Evolutionary conservation across 2,888 invertebrate species (phyloP), one percentile per base, ranked within the genome.

Genomic region (Rhyacophila evoluta): DNA sequence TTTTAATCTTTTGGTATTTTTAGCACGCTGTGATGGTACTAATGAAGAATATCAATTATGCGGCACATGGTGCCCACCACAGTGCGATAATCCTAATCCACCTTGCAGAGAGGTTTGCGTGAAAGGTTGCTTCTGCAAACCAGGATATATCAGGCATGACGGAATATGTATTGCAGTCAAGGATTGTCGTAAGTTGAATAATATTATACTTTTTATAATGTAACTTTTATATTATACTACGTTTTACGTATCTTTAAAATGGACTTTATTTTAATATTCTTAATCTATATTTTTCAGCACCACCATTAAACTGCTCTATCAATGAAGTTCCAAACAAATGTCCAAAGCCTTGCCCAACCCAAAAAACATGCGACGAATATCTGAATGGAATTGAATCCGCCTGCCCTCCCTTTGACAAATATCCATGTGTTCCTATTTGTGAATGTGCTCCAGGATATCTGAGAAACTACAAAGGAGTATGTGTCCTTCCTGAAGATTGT

Each of bases 391-490:
- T 55, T 19, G 0, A 15, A 1, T 8, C 1, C 10, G 1, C 1
- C 8, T 55, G 55, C 19, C 6, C 25, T 19, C 1, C 8, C 6
- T 10, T 55, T 10, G 25, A 25, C 2, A 55, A 55, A 19, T 55
- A 19, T 28, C 75, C 68, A 15, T 79, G 79, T 79, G 41, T 36
- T 15, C 38, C 33, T 19, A 72, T 75, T 28, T 79, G 79, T 19
- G 75, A 75, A 12, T 79, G 79, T 37, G 29, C 71, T 37, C 11
- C 72, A n/a, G 79, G 79, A 67, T 79, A 79, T 68, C 12, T 79
- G 0, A 75, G 75, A 15, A 39, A 79, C 67, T 41, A 72, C 36
- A 72, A 79, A 38, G 67, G 72, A n/a, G 37, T 36, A 25, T 79
- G 79, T 67, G 72, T 79, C 25, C 37, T 28, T 1, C 55, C 55